Evolutionary conservation across 1,140 invertebrate species (phyloP).

Genomic region (Drosophila hydei): DNA sequence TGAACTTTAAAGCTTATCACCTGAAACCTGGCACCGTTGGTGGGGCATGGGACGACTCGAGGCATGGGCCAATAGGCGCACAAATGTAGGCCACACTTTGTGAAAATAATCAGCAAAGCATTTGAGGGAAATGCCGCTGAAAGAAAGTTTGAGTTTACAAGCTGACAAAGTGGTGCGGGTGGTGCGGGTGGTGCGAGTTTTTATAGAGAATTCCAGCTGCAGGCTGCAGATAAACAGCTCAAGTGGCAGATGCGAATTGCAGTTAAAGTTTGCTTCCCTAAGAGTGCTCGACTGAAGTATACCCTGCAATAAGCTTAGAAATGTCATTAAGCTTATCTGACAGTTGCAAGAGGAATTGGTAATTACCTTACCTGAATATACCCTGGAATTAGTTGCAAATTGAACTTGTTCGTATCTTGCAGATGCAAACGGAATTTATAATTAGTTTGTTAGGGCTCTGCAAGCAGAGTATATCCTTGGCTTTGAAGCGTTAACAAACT

Average conservation of each 20-base stretch:
- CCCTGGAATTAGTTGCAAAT: neutral
- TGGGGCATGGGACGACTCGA: neutral
- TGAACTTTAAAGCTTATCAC: slow-evolving; percentile 40
- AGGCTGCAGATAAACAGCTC: slow-evolving; percentile 67
- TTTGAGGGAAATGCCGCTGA: slow-evolving; percentile 29
- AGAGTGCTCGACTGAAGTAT: neutral
- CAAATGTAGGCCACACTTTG: slow-evolving; percentile 76
- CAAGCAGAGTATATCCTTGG: too few species aligned
- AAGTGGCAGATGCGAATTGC: slow-evolving; percentile 37
- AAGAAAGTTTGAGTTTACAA: slow-evolving; percentile 24
- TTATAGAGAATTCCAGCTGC: slow-evolving; percentile 1
- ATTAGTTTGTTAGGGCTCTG: too few species aligned
- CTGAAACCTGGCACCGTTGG: neutral
- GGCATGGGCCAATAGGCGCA: slow-evolving; percentile 25
- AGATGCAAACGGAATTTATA: too few species aligned
- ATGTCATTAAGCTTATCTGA: neutral
- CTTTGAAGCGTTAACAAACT: too few species aligned
- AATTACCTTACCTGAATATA: neutral
- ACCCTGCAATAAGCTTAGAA: neutral
- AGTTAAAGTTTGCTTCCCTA: neutral
- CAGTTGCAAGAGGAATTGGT: neutral
- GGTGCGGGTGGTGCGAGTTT: slow-evolving; percentile 1
- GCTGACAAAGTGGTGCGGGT: slow-evolving; percentile 4
- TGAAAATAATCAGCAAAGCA: slow-evolving; percentile 39
- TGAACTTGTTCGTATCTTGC: neutral